Evolutionary conservation across 1,140 invertebrate genomes (phyloP), one percentile per base, ranked within the genome.

Genomic region (Drosophila sulfurigaster): DNA sequence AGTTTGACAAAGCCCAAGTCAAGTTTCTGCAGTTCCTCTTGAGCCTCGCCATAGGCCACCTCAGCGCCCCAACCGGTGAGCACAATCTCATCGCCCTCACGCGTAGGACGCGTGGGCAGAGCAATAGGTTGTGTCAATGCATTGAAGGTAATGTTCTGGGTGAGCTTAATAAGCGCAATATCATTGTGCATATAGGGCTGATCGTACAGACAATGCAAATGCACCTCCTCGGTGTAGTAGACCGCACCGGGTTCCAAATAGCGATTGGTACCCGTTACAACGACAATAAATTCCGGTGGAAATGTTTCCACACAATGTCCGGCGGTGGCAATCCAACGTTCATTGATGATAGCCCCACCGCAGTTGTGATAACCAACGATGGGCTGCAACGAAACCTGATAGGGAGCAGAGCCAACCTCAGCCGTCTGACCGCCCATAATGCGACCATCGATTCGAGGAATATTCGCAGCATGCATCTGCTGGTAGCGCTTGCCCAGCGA

Each of bases 41-140:
- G 10, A 7, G 75, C 1, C 0, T 45, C 32, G 5, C 78, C 86
- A 10, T 81, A 70, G 11, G 76, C 0, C 8, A 8, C 49, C 15
- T 56, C 13, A 3, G 92, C 93, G 3, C 94, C 94, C 94, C 94
- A 94, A 2, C 94, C 94, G 1, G 94, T 94, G 4, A 95, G 81
- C 10, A 94, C 87, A 2, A 92, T 88, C 48, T 75, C 69, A 2
- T 68, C 80, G 2, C 46, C 75, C 8, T 62, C 11, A 0, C 48
- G 46, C 2, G 70, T 0, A 0, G 71, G 72, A 0, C 28, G 5
- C 0, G 7, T 56, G 0, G 87, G 82, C 28, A 91, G 11, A 0
- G 28, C 16, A 7, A 94, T 81, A 0, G 93, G 92, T 62, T 93
- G 80, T 1, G 94, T 92, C 25, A 93, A 91, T 8, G 93, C 93